Conservation (phyloP, 1,140 invertebrate genomes). For the Drosophila quadrilineata region DNA sequence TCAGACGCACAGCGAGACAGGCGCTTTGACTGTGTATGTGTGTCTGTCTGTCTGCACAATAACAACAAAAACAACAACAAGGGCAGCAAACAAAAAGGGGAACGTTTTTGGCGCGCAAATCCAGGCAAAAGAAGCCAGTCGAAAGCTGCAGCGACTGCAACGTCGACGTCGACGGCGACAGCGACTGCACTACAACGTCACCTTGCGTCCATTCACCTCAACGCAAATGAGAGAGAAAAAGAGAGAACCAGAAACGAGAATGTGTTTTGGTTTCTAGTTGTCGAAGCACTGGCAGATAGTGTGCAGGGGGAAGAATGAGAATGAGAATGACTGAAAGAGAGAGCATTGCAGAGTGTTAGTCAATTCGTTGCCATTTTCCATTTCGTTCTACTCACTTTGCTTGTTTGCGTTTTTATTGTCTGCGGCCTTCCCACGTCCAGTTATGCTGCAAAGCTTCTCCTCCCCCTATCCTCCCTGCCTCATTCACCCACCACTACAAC, state of each 20-base stretch:
- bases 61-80: conserved; percentile 52
- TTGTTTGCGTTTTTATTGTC: conserved; percentile 53
- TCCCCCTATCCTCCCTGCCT: too few species aligned
- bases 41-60: conserved; percentile 29
- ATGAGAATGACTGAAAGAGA: not conserved
- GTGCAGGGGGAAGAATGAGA: too few species aligned
- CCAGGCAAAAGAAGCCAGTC: conserved; percentile 41
- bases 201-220: conserved; percentile 73
- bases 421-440: conserved; percentile 30
- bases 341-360: conserved; percentile 8
- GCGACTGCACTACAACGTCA: conserved; percentile 41
- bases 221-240: conserved; percentile 5
- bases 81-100: conserved; percentile 53
- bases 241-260: too few species aligned
- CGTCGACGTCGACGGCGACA: conserved; percentile 8
- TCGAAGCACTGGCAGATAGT: too few species aligned
- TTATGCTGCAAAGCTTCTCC: not conserved
- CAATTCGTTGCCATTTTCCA: conserved; percentile 72
- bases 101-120: conserved; percentile 70
- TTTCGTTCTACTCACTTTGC: conserved; percentile 54
- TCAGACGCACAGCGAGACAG: too few species aligned
- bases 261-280: too few species aligned
- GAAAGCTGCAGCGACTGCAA: conserved; percentile 22
- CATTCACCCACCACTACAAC: too few species aligned
- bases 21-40: too few species aligned